Percentiles rank a stretch among this genome's conserved stretches.
phyloP scores from a whole-genome alignment of 2,797 vertebrate genomes.

The Gobio occitaniae region DNA sequence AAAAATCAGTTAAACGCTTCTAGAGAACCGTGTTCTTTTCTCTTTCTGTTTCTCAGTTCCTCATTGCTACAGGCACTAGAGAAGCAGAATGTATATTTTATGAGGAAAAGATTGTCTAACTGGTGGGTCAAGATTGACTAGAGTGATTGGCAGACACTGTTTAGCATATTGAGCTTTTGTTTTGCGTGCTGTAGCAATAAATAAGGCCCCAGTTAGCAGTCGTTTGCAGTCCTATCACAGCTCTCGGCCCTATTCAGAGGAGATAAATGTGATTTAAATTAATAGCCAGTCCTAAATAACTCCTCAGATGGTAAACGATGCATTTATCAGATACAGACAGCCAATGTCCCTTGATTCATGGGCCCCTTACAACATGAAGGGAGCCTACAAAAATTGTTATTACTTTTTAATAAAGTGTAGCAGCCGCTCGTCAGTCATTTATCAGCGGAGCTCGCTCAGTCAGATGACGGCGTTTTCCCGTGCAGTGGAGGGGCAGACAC shows the following conservation, averaged over 20 bases:
- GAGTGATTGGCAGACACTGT: slow-evolving; percentile 81
- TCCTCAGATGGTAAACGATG: slow-evolving; percentile 99
- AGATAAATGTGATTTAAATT: slow-evolving; percentile 99
- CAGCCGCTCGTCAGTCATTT: slow-evolving; percentile 98
- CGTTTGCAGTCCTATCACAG: slow-evolving; percentile 80
- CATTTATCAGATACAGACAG: slow-evolving; percentile 99
- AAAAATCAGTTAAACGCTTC: not conserved
- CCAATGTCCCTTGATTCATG: slow-evolving; percentile 99
- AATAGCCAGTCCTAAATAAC: slow-evolving; percentile 99
- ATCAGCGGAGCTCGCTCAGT: slow-evolving; percentile 89
- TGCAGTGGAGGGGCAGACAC: slow-evolving; percentile 84
- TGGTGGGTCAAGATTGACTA: slow-evolving; percentile 79
- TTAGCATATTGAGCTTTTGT: slow-evolving; percentile 77
- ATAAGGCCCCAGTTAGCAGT: slow-evolving; percentile 71
- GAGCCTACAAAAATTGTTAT: slow-evolving; percentile 99
- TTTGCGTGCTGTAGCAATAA: slow-evolving; percentile 60
- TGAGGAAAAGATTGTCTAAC: slow-evolving; percentile 68
- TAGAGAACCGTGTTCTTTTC: not conserved
- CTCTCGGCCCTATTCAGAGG: slow-evolving; percentile 78
- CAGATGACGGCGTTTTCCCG: slow-evolving; percentile 85
- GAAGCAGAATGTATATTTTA: slow-evolving; percentile 48
- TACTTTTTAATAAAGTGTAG: slow-evolving; percentile 99
- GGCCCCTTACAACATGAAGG: slow-evolving; percentile 95
- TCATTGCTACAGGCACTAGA: slow-evolving; percentile 10
- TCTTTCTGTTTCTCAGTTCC: not conserved